These are phyloP conservation scores for Scalopus aquaticus DNA, from an alignment of 2,113 vertebrate genomes.

Conservation along the genomic window DNA sequence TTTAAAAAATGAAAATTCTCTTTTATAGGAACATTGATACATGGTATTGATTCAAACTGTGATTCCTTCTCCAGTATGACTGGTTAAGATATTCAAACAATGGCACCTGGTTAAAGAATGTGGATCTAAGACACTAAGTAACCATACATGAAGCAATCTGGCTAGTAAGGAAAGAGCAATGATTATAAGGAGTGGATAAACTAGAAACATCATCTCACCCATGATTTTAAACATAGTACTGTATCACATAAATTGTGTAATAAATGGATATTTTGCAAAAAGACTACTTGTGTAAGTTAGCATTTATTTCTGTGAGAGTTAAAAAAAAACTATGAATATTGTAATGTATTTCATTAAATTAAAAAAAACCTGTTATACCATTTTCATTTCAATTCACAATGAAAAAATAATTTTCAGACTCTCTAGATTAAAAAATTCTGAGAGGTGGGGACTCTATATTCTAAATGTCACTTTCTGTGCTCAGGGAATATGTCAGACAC, in stretches of 20 bases:
- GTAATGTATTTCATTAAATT: not conserved
- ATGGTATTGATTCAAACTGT: not conserved
- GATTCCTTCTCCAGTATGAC: not conserved
- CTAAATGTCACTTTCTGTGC: not conserved
- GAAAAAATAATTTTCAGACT: not conserved
- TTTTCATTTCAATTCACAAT: conserved; percentile 1
- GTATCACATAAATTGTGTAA: not conserved
- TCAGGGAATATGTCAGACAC: not conserved
- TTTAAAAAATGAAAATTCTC: not conserved
- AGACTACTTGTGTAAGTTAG: not conserved
- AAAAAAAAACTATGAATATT: not conserved
- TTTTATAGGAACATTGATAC: not conserved
- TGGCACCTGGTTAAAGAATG: not conserved
- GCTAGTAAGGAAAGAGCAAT: not conserved
- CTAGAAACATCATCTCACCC: not conserved
- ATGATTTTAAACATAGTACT: not conserved
- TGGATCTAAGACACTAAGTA: not conserved
- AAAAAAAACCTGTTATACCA: not conserved
- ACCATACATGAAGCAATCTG: not conserved
- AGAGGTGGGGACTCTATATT: not conserved
- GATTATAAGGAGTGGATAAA: not conserved
- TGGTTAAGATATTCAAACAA: not conserved
- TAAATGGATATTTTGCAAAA: not conserved
- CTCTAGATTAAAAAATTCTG: not conserved
- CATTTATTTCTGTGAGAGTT: not conserved